Conservation (phyloP, 2,888 invertebrate species). For the Aleiodes testaceus region DNA sequence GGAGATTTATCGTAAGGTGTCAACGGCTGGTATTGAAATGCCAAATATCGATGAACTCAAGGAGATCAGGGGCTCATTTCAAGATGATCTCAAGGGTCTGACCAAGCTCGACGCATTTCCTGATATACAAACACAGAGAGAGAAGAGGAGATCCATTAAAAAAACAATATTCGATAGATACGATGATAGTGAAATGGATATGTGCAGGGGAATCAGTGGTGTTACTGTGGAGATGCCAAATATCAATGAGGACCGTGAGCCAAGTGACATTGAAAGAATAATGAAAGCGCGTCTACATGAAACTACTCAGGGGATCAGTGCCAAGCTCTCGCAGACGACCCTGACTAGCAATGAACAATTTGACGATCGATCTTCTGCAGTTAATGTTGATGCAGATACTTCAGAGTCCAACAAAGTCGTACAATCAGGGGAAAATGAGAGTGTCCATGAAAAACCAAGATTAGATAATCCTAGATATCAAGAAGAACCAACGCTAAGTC, state of each 20-base stretch:
- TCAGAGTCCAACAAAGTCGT: background rate
- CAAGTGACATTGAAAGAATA: conserved; percentile 1
- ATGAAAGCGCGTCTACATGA: background rate
- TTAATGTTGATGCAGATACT: background rate
- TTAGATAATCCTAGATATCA: background rate
- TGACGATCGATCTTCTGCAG: conserved; percentile 1
- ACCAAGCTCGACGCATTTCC: conserved; percentile 17
- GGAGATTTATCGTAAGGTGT: conserved; percentile 58
- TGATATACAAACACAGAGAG: background rate
- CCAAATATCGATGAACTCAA: conserved; percentile 62
- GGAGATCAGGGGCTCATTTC: conserved; percentile 48
- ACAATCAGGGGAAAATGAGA: background rate
- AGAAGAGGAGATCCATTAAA: conserved; percentile 13
- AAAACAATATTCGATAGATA: conserved; percentile 28
- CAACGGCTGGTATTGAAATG: conserved; percentile 60
- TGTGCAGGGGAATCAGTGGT: background rate
- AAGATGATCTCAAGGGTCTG: conserved; percentile 27
- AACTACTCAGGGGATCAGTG: background rate
- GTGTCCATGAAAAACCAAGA: background rate
- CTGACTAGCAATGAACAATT: conserved; percentile 2
- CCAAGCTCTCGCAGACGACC: conserved; percentile 22
- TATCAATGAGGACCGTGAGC: conserved; percentile 7
- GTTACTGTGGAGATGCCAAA: background rate
- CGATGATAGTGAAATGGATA: background rate
- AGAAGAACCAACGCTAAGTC: conserved; percentile 4